Evolutionary conservation across 2,888 invertebrate species (phyloP), one percentile per base, ranked within the genome.

Genomic region (Belgica antarctica): DNA sequence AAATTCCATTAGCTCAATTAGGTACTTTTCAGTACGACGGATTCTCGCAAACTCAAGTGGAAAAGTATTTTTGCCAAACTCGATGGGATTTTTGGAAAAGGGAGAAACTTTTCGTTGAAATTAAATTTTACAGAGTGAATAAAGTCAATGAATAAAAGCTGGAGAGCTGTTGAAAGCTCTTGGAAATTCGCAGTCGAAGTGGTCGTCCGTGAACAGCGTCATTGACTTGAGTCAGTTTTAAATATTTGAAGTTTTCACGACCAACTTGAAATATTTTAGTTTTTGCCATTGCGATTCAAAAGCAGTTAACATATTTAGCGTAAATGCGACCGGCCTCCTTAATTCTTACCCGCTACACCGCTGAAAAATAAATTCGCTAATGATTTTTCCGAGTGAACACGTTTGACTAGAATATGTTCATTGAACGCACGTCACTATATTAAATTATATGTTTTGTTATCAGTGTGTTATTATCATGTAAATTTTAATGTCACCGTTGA

Each of bases 1-100:
- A 59, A 59, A 59, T 59, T 27, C 59, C 59, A 59, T 59, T 59
- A 59, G 27, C 27, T 59, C 59, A 59, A 27, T 59, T 52, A 52
- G 52, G 17, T 17, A 46, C 17, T 46, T 46, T 46, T 12, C 17
- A 12, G n/a, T n/a, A n/a, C 41, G 41, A 15, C 41, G 41, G 12
- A 41, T 41, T 41, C 41, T n/a, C 8, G n/a, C n/a, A 59, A 59
- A 25, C 12, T 19, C 59, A 25, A 59, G 25, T 59, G 24, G 19
- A 59, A 59, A 59, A 52, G 52, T 12, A 2, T 52, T 52, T 4
- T 22, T 22, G 22, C 34, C 5, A 31, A 8, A 8, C 34, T 31
- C 34, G 12, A 31, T 31, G 34, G 34, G n/a, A n/a, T n/a, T n/a
- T n/a, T n/a, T n/a, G n/a, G n/a, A n/a, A n/a, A n/a, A n/a, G n/a